Evolutionary conservation across 2,797 vertebrate species (phyloP), one percentile per base, ranked within the genome.

Genomic region (Urocyon cinereoargenteus): DNA sequence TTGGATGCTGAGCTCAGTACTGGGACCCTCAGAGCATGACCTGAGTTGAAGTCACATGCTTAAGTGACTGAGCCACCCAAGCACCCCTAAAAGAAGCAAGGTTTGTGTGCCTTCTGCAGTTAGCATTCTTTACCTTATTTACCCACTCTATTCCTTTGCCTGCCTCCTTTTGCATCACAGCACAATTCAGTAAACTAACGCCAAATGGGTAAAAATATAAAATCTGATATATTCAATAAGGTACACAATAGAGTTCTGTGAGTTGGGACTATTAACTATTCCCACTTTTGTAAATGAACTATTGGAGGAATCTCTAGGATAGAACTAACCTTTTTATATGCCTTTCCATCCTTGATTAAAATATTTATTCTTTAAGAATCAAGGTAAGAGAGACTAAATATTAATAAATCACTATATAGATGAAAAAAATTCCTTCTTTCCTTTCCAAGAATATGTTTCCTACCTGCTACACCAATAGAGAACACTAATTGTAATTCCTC

Each of bases 381-480:
- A 85, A 92, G 22, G 7, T 51, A 66, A 90, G 18, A 84, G 28
- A 87, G 31, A 85, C 4, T 84, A 19, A 85, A 34, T 66, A 49
- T 45, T 84, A 94, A 90, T 49, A 10, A 97, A 72, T 31, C 82
- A 84, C 15, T 61, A 45, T 81, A 90, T 75, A 77, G 26, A 84
- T 66, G 21, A 5, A 77, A 92, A 66, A 26, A 49, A 51, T 13
- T 61, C 19, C 45, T 59, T 1, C 4, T 75, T 79, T 36, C 9
- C 6, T 31, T 83, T 83, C 34, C 28, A 75, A 81, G 2, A 86
- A 34, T 87, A n/a, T 55, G 36, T 11, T 94, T 92, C 26, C 3
- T 77, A n/a, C 28, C 14, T 87, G 18, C 8, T 87, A 24, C 6
- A 34, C 2, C 6, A 75, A 4, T 45, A 8, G 24, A 8, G 40